Base-by-base conservation (phyloP, 1,140 invertebrate genomes). In the Drosophila nasuta region DNA sequence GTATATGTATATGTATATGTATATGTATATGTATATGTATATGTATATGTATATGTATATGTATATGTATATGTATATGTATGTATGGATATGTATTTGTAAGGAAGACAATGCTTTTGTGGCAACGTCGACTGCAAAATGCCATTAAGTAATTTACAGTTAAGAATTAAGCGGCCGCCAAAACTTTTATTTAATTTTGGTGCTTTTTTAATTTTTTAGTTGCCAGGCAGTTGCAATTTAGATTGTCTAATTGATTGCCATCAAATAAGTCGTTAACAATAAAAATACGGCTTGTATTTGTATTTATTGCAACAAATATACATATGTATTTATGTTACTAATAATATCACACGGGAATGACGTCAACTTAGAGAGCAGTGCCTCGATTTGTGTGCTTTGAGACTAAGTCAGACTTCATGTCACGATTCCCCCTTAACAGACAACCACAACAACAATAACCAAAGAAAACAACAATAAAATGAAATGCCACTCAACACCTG, bases 401-500 rank as follows among this genome's bases (percentile, higher is more conserved):
- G 71, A 80, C 76, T 76, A 82, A 87, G 83, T 88, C 83, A 72
- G 89, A 81, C 79, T 83, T 76, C 83, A 87, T 89, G 83, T 87
- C 83, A 87, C 83, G 83, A 87, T 87, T 89, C 80, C 59, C 60
- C 52, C 72, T 38, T 10, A 64, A 51, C 73, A 77, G 83, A 77
- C 83, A 77, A 78, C 33, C 48, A 58, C 65, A 54, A 41, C 10
- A 54, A 38, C 57, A 63, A 54, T 35, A 67, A 35, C 54, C 57
- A 52, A 60, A 28, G 51, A 48, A 59, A 85, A 57, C 76, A 83
- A 87, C 67, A 88, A 79, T 76, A 67, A 80, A 75, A 80, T 75
- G 80, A 87, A 87, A 87, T 87, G 83, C 83, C 83, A 87, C 83
- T 87, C 85, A 73, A 87, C 83, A 87, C 83, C 83, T 87, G 83